Conservation (phyloP, 2,113 vertebrate genomes). For the Calidris pygmaea region DNA sequence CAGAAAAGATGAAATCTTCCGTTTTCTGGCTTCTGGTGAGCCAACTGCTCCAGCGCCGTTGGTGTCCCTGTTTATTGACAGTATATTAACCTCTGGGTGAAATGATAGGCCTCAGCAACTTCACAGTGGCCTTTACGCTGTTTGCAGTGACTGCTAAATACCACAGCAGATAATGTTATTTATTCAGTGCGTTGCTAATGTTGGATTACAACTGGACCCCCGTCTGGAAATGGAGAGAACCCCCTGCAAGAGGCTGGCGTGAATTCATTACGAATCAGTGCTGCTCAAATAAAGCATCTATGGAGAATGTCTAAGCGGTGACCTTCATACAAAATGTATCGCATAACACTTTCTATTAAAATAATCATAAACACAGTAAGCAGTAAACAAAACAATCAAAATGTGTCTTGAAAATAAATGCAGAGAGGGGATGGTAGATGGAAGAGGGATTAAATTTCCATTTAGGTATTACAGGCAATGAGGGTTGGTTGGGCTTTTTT, state of each 20-base stretch:
- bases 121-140: conserved; percentile 8
- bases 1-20: neutral
- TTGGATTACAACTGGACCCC: conserved; percentile 43
- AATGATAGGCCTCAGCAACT: conserved; percentile 30
- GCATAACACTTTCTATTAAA: conserved; percentile 44
- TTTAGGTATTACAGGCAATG: conserved; percentile 30
- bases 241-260: conserved; percentile 40
- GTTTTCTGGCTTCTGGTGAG: neutral
- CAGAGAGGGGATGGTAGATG: conserved; percentile 7
- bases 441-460: conserved; percentile 61
- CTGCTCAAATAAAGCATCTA: conserved; percentile 1
- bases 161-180: conserved; percentile 1
- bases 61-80: neutral
- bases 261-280: conserved; percentile 55
- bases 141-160: conserved; percentile 7
- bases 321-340: conserved; percentile 71
- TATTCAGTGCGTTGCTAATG: conserved; percentile 43
- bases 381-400: conserved; percentile 73
- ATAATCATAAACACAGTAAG: conserved; percentile 72
- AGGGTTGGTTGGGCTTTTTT: neutral
- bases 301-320: conserved; percentile 52
- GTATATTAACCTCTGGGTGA: conserved; percentile 49
- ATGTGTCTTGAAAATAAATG: conserved; percentile 61
- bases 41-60: neutral
- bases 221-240: conserved; percentile 26